Evolutionary conservation across 1,140 invertebrate species (phyloP).

Genomic region (Teleogryllus occipitalis): DNA sequence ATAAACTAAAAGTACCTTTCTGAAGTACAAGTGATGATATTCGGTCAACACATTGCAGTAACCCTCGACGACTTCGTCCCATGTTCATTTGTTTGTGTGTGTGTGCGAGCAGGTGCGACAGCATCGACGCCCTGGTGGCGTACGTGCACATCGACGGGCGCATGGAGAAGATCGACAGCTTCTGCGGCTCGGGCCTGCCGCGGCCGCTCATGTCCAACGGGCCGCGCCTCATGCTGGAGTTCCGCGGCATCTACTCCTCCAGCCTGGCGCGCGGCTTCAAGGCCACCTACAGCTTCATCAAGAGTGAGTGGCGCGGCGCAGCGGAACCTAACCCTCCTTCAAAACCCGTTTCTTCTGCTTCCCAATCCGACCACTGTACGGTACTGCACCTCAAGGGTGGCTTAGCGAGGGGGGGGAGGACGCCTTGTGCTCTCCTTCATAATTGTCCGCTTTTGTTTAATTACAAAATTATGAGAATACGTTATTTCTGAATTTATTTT

Average conservation of each 20-base stretch:
- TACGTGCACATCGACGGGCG: conserved; percentile 69
- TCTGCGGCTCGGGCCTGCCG: conserved; percentile 70
- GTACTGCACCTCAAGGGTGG: too few relatives aligned
- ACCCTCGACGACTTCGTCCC: neutral
- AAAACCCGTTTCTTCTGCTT: too few relatives aligned
- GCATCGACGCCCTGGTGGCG: conserved; percentile 64
- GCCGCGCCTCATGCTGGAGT: conserved; percentile 70
- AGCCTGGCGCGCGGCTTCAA: conserved; percentile 71
- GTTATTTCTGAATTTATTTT: too few relatives aligned
- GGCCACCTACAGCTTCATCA: conserved; percentile 76
- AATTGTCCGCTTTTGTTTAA: too few relatives aligned
- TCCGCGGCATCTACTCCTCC: conserved; percentile 62
- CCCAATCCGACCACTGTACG: too few relatives aligned
- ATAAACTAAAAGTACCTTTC: too few relatives aligned
- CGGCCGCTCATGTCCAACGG: conserved; percentile 85
- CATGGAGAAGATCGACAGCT: conserved; percentile 70
- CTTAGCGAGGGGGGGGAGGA: too few relatives aligned
- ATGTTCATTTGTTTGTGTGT: neutral
- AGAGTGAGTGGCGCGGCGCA: conserved; percentile 56
- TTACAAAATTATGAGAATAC: too few relatives aligned
- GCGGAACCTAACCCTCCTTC: too few relatives aligned
- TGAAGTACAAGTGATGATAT: neutral
- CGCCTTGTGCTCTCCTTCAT: too few relatives aligned
- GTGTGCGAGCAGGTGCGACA: conserved; percentile 58
- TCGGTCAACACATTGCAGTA: neutral